phyloP scores from a whole-genome alignment of 2,113 vertebrate species.

The Pristiophorus japonicus region DNA sequence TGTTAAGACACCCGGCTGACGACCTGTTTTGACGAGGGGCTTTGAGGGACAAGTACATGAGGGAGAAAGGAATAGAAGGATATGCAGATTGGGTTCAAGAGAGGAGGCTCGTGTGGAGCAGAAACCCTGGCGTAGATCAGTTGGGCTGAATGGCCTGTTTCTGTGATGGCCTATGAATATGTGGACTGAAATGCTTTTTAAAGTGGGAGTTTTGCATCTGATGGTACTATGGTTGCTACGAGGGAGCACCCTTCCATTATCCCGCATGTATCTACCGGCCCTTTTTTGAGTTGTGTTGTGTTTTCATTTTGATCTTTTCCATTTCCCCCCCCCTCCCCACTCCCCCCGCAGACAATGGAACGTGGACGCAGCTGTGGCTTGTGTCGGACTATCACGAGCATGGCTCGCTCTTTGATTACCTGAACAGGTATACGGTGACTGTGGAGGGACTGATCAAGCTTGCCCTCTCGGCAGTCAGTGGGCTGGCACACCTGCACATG shows the following conservation, averaged over 20 bases:
- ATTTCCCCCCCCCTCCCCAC: constrained; percentile 38
- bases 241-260: neutral
- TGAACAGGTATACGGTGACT: constrained; percentile 89
- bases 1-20: neutral
- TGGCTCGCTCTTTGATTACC: constrained; percentile 91
- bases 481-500: constrained; percentile 94
- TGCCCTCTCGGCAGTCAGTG: constrained; percentile 83
- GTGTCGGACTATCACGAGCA: constrained; percentile 96
- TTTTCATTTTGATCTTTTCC: neutral
- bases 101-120: neutral
- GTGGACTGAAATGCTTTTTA: neutral
- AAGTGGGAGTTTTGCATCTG: neutral
- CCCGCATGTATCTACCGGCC: neutral
- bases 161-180: no score
- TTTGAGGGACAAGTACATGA: no score
- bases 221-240: neutral
- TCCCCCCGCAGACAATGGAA: constrained; percentile 78
- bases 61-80: neutral
- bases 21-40: neutral
- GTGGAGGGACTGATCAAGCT: constrained; percentile 96
- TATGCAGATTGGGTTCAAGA: neutral
- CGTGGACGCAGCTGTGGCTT: constrained; percentile 95
- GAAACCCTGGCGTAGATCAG: no score
- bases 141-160: neutral
- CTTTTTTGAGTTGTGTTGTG: neutral